Conservation (phyloP, 2,888 invertebrate genomes). For the Mesopsocus fuscifrons region DNA sequence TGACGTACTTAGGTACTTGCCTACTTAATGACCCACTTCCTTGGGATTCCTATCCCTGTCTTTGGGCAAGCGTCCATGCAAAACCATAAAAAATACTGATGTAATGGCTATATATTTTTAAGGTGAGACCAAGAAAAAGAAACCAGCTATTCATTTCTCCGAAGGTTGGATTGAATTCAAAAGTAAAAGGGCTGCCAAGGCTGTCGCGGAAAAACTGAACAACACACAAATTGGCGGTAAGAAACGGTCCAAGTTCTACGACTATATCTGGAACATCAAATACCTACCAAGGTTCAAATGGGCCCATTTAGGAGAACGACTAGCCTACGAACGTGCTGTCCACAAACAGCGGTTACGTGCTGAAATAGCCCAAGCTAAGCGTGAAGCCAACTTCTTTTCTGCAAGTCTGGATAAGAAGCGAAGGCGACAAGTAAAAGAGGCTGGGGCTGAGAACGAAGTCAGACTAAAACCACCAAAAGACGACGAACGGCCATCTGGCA, state of each 20-base stretch:
- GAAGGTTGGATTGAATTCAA: slow-evolving; percentile 96
- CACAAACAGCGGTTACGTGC: slow-evolving; percentile 66
- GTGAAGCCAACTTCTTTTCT: slow-evolving; percentile 74
- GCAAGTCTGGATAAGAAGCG: slow-evolving; percentile 42
- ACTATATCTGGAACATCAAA: slow-evolving; percentile 89
- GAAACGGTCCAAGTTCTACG: slow-evolving; percentile 72
- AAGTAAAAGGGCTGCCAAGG: slow-evolving; percentile 71
- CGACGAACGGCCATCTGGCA: slow-evolving; percentile 12
- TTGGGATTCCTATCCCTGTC: no score
- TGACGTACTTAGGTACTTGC: no score
- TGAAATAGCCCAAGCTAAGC: slow-evolving; percentile 81
- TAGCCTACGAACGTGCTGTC: slow-evolving; percentile 83
- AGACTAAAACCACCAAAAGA: slow-evolving; percentile 17
- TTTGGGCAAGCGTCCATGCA: no score
- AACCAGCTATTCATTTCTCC: slow-evolving; percentile 39
- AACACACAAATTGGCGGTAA: slow-evolving; percentile 70
- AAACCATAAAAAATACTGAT: no score
- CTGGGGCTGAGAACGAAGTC: slow-evolving; percentile 1
- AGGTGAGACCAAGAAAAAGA: slow-evolving; percentile 33
- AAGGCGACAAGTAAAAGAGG: not conserved
- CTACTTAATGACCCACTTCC: no score
- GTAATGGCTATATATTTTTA: no score
- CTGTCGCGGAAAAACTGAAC: slow-evolving; percentile 66
- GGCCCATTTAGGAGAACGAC: slow-evolving; percentile 82
- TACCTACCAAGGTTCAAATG: slow-evolving; percentile 90